Conservation (phyloP, 1,140 invertebrate genomes). For the Phymorhynchus buccinoides region DNA sequence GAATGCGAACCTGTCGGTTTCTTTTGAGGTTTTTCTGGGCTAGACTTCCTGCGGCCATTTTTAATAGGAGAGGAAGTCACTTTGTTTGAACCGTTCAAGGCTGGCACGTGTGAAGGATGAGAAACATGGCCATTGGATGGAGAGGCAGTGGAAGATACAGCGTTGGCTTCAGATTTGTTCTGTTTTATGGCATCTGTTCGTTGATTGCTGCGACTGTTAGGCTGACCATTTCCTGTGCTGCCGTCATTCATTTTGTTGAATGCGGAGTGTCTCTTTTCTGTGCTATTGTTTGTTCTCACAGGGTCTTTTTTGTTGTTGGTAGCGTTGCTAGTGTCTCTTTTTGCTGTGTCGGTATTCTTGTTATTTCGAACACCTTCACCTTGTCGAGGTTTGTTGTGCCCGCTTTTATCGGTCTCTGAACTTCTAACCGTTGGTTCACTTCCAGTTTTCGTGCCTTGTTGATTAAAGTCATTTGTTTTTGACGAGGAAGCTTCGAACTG, state of each 20-base stretch:
- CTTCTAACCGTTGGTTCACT: neutral
- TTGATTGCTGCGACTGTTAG: neutral
- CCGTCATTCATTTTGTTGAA: neutral
- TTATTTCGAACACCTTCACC: neutral
- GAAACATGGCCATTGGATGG: neutral
- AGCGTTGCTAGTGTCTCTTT: neutral
- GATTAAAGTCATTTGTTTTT: neutral
- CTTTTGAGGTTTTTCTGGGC: neutral
- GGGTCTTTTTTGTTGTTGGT: neutral
- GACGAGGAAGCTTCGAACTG: neutral
- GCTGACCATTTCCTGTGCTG: neutral
- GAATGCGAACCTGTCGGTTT: slow-evolving; percentile 30
- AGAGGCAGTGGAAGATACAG: neutral
- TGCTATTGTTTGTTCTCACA: neutral
- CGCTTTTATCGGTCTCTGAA: neutral
- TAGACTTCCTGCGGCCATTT: neutral
- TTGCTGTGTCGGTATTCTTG: neutral
- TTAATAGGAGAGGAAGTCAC: neutral
- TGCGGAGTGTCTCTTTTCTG: neutral
- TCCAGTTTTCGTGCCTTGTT: neutral
- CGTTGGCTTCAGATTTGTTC: neutral
- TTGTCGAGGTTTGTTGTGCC: neutral
- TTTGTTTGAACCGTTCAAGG: neutral
- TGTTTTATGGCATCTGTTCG: neutral
- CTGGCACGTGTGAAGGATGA: neutral